A percentile compares a stretch with the other conserved stretches of the same genome.
phyloP scores from a whole-genome alignment of 2,797 vertebrate species.

The Synanceia verrucosa region DNA sequence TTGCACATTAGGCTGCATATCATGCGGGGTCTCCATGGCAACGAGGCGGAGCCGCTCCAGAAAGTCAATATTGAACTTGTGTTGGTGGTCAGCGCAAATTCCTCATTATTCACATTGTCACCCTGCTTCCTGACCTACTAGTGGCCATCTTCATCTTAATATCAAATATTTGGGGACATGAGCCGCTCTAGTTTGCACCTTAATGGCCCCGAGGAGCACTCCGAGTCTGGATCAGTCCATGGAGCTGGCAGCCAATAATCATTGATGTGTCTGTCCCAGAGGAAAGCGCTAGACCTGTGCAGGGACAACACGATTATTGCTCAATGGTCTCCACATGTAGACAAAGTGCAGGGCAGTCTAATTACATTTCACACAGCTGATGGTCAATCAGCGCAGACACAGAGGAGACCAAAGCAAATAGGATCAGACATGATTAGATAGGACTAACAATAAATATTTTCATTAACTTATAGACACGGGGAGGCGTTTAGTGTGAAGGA shows the following conservation, averaged over 20 bases:
- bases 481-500: not conserved
- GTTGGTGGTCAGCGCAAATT: slow-evolving; percentile 64
- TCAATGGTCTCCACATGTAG: slow-evolving; percentile 30
- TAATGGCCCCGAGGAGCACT: slow-evolving; percentile 52
- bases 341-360: slow-evolving; percentile 52
- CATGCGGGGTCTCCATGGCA: slow-evolving; percentile 33
- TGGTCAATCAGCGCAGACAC: slow-evolving; percentile 45
- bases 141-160: slow-evolving; percentile 61
- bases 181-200: slow-evolving; percentile 73
- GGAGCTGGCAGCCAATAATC: slow-evolving; percentile 61
- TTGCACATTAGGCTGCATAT: slow-evolving; percentile 33
- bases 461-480: slow-evolving; percentile 14
- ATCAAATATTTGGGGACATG: slow-evolving; percentile 79
- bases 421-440: slow-evolving; percentile 75
- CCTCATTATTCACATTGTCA: slow-evolving; percentile 65
- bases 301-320: slow-evolving; percentile 42
- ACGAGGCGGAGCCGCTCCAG: slow-evolving; percentile 39
- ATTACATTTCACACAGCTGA: slow-evolving; percentile 68
- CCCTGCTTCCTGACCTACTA: slow-evolving; percentile 63
- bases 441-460: slow-evolving; percentile 43
- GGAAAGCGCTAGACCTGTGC: slow-evolving; percentile 64
- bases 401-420: slow-evolving; percentile 49
- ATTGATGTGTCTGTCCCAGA: slow-evolving; percentile 55
- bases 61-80: slow-evolving; percentile 78
- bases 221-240: slow-evolving; percentile 29